Base-by-base conservation (phyloP, 2,888 invertebrate species). In the Drepanosiphum platanoidis region DNA sequence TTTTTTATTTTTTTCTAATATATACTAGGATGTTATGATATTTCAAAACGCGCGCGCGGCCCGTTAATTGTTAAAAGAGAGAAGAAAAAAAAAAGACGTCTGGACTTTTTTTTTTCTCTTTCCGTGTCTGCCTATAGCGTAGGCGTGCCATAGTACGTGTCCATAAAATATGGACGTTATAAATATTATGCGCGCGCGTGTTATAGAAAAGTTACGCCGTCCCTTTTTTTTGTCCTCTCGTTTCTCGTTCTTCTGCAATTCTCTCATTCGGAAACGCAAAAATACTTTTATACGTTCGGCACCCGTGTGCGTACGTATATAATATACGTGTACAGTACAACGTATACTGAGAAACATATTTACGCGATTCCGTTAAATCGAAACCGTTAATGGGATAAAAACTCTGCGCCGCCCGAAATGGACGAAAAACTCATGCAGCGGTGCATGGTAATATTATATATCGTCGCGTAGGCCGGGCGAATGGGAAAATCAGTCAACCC, bases 1-100 rank as follows among this genome's bases (percentile, higher is more conserved):
- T 66, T 66, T 78, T 36, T 66, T 78, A 32, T 61, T 78, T 70
- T 66, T 78, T 46, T n/a, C n/a, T 42, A 78, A 78, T 66, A 78
- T n/a, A n/a, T n/a, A n/a, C n/a, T n/a, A 22, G 32, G 42, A 78
- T 61, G 36, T 66, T 66, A 78, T 46, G 78, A 78, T 78, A 46
- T 30, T 78, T 66, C 32, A 46, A 22, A 78, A 66, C 42, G 42
- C 42, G 77, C 42, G 42, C 42, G 4, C 61, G 61, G 27, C 11
- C 61, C 64, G 64, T 78, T 42, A 46, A 66, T 66, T 66, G 78
- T 39, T n/a, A n/a, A 39, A 75, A 18, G 61, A 61, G 58, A 4
- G 30, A 32, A 27, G 52, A 52, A 52, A 1, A 9, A 71, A 39
- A 74, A 74, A 78, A 66, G 61, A 77, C 18, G n/a, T 61, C 18